Evolutionary conservation across 2,113 vertebrate genomes (phyloP).

Genomic region (Lepus europaeus): DNA sequence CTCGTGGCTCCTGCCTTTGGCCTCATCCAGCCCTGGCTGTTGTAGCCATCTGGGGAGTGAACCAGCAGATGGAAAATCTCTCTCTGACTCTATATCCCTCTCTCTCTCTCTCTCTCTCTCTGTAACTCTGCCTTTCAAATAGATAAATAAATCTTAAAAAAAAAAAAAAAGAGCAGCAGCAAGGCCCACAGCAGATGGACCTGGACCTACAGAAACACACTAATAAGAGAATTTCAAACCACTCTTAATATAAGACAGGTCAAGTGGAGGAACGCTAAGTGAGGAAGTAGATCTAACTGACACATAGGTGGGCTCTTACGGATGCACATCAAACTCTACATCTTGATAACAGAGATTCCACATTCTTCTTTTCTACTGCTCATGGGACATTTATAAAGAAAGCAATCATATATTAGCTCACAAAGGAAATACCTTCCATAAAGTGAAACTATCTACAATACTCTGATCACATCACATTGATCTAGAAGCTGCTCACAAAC

Average conservation of each 20-base stretch:
- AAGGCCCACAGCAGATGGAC: not conserved
- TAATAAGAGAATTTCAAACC: not conserved
- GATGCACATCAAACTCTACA: not conserved
- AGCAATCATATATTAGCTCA: not conserved
- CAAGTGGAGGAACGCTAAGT: not conserved
- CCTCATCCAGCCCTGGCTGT: too few relatives aligned
- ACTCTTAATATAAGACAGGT: constrained; percentile 3
- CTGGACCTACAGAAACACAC: not conserved
- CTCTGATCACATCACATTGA: not conserved
- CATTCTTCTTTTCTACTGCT: not conserved
- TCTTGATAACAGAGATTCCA: not conserved
- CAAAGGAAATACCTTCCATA: constrained; percentile 5
- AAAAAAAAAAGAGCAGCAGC: not conserved
- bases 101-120: too few relatives aligned
- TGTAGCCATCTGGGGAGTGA: too few relatives aligned
- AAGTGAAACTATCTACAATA: not conserved
- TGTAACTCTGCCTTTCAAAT: too few relatives aligned
- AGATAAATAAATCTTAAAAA: too few relatives aligned
- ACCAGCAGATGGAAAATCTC: too few relatives aligned
- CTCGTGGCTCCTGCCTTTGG: too few relatives aligned
- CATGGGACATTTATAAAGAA: not conserved
- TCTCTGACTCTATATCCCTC: too few relatives aligned
- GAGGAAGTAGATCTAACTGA: not conserved
- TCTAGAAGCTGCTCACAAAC: not conserved
- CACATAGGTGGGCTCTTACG: not conserved